phyloP scores from a whole-genome alignment of 2,797 vertebrate genomes.

The Anguilla obscura region DNA sequence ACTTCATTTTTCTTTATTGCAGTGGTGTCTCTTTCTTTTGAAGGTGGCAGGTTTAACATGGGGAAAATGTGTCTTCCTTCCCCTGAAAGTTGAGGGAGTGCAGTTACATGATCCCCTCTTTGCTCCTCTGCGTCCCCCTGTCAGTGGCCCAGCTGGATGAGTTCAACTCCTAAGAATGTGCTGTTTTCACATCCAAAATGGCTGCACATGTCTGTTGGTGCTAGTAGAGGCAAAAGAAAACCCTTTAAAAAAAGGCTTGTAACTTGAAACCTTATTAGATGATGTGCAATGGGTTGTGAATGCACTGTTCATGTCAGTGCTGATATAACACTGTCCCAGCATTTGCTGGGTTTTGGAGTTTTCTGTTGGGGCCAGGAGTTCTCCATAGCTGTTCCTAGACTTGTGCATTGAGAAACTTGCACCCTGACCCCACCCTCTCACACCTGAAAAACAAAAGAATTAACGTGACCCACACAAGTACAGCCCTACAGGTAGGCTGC shows the following conservation, averaged over 20 bases:
- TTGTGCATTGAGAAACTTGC: background rate
- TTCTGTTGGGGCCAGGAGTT: background rate
- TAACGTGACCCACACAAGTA: background rate
- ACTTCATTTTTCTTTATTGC: background rate
- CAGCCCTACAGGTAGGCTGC: background rate
- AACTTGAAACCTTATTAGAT: background rate
- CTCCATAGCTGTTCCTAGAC: background rate
- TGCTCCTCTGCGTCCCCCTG: slow-evolving; percentile 12
- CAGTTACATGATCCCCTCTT: background rate
- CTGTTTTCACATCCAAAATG: slow-evolving; percentile 23
- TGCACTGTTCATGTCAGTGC: background rate
- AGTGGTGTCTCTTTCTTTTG: background rate
- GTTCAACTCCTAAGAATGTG: background rate
- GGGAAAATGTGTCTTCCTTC: background rate
- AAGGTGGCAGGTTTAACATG: background rate
- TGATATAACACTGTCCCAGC: background rate
- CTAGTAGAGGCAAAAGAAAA: background rate
- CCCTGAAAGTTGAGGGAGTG: background rate
- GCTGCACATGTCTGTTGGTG: background rate
- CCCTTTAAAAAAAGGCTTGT: background rate
- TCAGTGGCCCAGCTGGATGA: slow-evolving; percentile 12
- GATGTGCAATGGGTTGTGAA: background rate
- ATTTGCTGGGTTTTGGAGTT: background rate
- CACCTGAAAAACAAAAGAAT: background rate
- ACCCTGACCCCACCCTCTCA: background rate